Percentiles rank a stretch among this genome's conserved stretches.
These are phyloP conservation scores for Melanerpes aurifrons DNA, from an alignment of 2,113 vertebrate genomes.

Conservation along the genomic window DNA sequence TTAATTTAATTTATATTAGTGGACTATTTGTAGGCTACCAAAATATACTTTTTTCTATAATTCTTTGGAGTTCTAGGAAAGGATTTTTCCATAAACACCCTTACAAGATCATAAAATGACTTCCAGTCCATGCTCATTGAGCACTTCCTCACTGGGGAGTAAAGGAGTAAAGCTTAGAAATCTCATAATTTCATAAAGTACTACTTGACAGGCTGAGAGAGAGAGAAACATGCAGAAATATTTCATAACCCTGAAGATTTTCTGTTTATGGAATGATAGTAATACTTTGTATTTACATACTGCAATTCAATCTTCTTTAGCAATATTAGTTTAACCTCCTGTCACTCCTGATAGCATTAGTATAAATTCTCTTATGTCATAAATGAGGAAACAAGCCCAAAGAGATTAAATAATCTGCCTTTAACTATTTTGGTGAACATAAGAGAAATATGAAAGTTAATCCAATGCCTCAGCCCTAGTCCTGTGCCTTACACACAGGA, in stretches of 20 bases:
- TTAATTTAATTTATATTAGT: not conserved
- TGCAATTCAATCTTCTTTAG: conserved; percentile 30
- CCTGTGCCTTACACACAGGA: not conserved
- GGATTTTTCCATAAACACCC: not conserved
- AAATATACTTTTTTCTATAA: not conserved
- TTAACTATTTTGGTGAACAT: not conserved
- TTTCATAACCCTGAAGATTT: conserved; percentile 17
- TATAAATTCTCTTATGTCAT: conserved; percentile 7
- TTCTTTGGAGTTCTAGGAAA: not conserved
- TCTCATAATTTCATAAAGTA: not conserved
- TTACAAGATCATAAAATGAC: not conserved
- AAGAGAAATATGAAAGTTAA: conserved; percentile 19
- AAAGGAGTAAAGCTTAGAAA: not conserved
- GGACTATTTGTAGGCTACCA: not conserved
- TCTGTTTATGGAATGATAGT: not conserved
- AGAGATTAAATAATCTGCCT: not conserved
- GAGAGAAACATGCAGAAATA: not conserved
- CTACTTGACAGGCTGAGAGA: not conserved
- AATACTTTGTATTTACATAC: conserved; percentile 14
- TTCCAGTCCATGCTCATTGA: not conserved
- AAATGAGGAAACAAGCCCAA: conserved; percentile 3
- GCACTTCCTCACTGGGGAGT: not conserved
- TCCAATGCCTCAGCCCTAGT: not conserved
- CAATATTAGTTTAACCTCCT: conserved; percentile 50
- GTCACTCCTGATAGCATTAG: not conserved